Evolutionary conservation across 2,888 invertebrate genomes (phyloP).

Genomic region (Cryptocheilus praepositus): DNA sequence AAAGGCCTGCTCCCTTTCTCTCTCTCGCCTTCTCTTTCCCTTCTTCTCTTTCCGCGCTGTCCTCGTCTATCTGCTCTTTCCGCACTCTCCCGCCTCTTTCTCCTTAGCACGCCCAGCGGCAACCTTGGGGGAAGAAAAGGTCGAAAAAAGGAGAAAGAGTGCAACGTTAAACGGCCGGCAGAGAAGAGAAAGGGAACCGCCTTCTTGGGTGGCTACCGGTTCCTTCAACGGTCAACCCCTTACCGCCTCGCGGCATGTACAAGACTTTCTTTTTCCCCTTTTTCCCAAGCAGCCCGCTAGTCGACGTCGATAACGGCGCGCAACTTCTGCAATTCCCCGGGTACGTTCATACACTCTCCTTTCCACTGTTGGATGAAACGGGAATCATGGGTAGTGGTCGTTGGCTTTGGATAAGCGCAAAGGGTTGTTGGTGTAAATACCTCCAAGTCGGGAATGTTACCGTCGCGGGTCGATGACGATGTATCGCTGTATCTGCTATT

Average conservation of each 20-base stretch:
- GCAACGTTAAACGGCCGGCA: conserved; percentile 60
- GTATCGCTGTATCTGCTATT: no score
- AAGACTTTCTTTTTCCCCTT: conserved; percentile 31
- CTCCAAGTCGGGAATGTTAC: no score
- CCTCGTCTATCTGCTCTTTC: conserved; percentile 23
- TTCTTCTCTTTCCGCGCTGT: not conserved
- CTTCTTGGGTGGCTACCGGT: conserved; percentile 73
- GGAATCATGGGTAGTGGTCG: no score
- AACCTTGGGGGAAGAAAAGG: conserved; percentile 49
- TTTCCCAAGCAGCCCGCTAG: conserved; percentile 9
- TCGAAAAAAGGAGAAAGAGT: conserved; percentile 42
- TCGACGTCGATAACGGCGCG: not conserved
- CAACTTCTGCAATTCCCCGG: not conserved
- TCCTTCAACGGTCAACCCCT: conserved; percentile 48
- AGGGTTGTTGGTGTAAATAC: no score
- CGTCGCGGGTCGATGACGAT: no score
- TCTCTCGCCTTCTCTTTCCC: conserved; percentile 20
- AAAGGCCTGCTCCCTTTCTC: conserved; percentile 36
- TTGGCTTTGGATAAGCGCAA: no score
- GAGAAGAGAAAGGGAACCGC: conserved; percentile 66
- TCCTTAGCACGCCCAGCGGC: conserved; percentile 24
- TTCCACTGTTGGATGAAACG: no score
- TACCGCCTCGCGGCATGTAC: conserved; percentile 39
- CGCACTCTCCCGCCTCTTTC: conserved; percentile 22
- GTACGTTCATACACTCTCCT: no score